Percentiles rank a stretch among this genome's conserved stretches.
These are phyloP conservation scores for Schrankia costaestrigalis DNA, from an alignment of 2,888 invertebrate genomes.

Conservation along the genomic window DNA sequence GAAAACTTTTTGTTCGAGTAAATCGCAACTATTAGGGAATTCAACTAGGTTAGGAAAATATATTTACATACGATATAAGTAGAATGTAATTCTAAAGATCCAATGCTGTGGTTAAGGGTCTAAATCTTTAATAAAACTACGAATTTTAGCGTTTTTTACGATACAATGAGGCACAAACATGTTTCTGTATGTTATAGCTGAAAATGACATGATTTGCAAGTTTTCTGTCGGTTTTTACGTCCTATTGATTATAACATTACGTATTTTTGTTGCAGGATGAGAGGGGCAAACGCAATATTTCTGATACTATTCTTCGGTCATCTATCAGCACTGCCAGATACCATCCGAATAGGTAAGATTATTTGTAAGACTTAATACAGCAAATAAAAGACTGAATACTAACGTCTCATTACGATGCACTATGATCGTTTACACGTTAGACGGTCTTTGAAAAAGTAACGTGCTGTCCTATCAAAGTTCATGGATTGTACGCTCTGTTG, in stretches of 20 bases:
- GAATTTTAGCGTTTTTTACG: not conserved
- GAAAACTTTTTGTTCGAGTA: too few relatives aligned
- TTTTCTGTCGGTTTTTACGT: too few relatives aligned
- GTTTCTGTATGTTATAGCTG: too few relatives aligned
- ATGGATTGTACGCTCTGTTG: too few relatives aligned
- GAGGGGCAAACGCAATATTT: slow-evolving; percentile 63
- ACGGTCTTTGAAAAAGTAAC: too few relatives aligned
- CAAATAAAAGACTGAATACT: too few relatives aligned
- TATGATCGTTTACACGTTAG: too few relatives aligned
- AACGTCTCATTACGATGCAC: too few relatives aligned
- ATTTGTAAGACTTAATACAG: not conserved
- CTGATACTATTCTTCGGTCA: slow-evolving; percentile 71
- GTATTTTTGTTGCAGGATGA: slow-evolving; percentile 68
- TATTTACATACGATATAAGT: slow-evolving; percentile 4
- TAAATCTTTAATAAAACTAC: not conserved
- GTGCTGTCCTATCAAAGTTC: too few relatives aligned
- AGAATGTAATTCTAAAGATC: not conserved
- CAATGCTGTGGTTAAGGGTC: not conserved
- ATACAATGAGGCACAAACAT: not conserved
- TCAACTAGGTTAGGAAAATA: slow-evolving; percentile 20
- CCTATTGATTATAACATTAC: slow-evolving; percentile 14
- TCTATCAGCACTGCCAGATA: slow-evolving; percentile 76
- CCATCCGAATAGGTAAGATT: slow-evolving; percentile 77
- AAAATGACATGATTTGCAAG: too few relatives aligned
- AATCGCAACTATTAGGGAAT: slow-evolving; percentile 12